These are phyloP conservation scores for human (Homo sapiens) DNA, from an alignment of 2,113 vertebrate genomes.

Conservation along the genomic window GRCh38 chr5:77737001-77737500, in stretches of 20 bases:
- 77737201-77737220: background rate
- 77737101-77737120: background rate
- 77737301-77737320: background rate
- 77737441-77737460: conserved; percentile 12
- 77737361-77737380: background rate
- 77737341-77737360: background rate
- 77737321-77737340: background rate
- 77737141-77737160: background rate
- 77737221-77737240: background rate
- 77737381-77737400: conserved; percentile 4
- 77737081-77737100: background rate
- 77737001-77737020: conserved; percentile 18
- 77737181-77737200: background rate
- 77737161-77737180: background rate
- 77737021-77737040: background rate
- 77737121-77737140: background rate
- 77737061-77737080: conserved; percentile 24
- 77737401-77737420: background rate
- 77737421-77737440: background rate
- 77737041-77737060: conserved; percentile 18
- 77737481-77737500: background rate
- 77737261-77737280: background rate
- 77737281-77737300: background rate
- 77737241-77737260: background rate
- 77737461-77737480: background rate